Conservation (phyloP, 2,797 vertebrate genomes). For the Ispidina lecontei region DNA sequence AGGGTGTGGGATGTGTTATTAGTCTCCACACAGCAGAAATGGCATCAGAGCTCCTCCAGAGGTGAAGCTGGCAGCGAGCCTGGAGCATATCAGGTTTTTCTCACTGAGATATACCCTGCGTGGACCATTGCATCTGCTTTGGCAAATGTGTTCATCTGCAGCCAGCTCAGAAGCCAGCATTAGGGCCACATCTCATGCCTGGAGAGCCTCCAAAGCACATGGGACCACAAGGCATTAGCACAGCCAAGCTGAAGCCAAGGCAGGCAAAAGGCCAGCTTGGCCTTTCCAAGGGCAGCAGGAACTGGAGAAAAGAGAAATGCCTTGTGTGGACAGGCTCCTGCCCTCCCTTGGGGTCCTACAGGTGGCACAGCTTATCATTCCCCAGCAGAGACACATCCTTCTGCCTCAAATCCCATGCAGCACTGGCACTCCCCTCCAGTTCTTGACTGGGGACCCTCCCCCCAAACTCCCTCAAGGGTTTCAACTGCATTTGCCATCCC, state of each 20-base stretch:
- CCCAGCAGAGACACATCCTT: not conserved
- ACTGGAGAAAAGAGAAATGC: not conserved
- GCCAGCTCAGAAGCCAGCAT: not conserved
- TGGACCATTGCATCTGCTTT: not conserved
- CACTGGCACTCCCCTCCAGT: not conserved
- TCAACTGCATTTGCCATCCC: not conserved
- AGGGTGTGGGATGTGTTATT: not conserved
- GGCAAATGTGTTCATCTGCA: not conserved
- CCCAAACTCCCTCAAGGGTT: accelerated
- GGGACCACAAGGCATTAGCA: not conserved
- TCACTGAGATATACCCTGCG: not conserved
- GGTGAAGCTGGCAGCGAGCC: not conserved
- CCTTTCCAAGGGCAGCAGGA: not conserved
- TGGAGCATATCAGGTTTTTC: not conserved
- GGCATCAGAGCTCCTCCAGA: not conserved
- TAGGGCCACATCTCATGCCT: not conserved
- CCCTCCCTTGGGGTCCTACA: not conserved
- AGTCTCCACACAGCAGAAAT: not conserved
- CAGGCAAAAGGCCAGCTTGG: not conserved
- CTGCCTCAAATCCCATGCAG: not conserved
- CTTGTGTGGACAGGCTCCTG: not conserved
- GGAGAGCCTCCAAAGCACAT: conserved; percentile 11
- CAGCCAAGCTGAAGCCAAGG: not conserved
- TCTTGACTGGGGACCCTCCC: not conserved
- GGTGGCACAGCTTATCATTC: not conserved